Percentiles rank a stretch among this genome's conserved stretches.
Conservation (phyloP, 1,140 invertebrate genomes). For the Diorhabda sublineata region DNA sequence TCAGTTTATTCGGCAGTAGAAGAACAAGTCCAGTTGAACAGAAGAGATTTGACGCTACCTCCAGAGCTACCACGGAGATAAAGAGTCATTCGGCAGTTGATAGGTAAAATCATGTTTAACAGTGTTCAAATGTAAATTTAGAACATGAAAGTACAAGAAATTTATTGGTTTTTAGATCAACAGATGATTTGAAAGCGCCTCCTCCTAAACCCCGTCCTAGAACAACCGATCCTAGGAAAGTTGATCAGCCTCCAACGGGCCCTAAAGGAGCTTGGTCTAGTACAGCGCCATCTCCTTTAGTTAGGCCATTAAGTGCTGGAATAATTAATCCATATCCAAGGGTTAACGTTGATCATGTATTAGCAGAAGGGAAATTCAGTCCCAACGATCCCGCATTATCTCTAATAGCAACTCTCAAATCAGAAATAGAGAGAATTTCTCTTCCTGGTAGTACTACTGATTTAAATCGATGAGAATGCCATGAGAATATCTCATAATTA, state of each 20-base stretch:
- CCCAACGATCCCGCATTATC: constrained; percentile 60
- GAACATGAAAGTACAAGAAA: background rate
- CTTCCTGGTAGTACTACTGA: constrained; percentile 41
- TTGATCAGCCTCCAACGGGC: constrained; percentile 26
- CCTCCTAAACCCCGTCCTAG: constrained; percentile 43
- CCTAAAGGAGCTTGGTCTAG: constrained; percentile 51
- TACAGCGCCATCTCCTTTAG: constrained; percentile 42
- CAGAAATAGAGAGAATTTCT: constrained; percentile 55
- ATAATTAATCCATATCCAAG: constrained; percentile 42
- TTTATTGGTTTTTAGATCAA: constrained; percentile 18
- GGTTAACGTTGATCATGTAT: constrained; percentile 50
- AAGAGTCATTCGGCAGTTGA: constrained; percentile 52
- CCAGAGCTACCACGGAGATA: constrained; percentile 34
- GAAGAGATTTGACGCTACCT: constrained; percentile 26
- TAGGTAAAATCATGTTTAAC: constrained; percentile 22
- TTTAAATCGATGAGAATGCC: constrained; percentile 24
- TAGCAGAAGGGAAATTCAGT: constrained; percentile 50
- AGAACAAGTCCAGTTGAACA: constrained; percentile 48
- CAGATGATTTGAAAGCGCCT: constrained; percentile 23
- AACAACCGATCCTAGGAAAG: constrained; percentile 43
- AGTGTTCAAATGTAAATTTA: background rate
- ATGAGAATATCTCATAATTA: too few species aligned
- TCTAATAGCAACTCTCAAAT: constrained; percentile 59
- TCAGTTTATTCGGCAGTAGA: constrained; percentile 58
- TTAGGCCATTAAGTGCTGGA: constrained; percentile 53